Percentiles rank a stretch among this genome's conserved stretches.
Conservation (phyloP, 2,113 vertebrate genomes). For the Symphodus melops region DNA sequence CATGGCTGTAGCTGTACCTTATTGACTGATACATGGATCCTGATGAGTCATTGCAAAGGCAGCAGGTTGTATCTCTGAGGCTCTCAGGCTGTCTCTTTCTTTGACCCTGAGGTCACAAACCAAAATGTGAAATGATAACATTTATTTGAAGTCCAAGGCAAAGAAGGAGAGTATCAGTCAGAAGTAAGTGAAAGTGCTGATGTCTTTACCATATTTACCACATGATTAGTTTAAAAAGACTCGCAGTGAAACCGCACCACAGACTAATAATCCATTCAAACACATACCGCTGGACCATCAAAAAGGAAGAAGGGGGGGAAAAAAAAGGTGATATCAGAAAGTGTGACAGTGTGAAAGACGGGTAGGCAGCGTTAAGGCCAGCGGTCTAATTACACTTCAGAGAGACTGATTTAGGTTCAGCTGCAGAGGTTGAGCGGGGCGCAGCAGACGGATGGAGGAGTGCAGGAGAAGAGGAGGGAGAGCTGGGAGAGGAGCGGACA, state of each 20-base stretch:
- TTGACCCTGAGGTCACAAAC: too few species aligned
- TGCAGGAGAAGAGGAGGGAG: conserved; percentile 22
- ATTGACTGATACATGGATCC: too few species aligned
- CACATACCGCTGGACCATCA: conserved; percentile 17
- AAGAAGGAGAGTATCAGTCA: too few species aligned
- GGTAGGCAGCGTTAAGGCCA: conserved; percentile 65
- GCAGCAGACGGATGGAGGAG: conserved; percentile 47
- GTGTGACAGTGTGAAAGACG: conserved; percentile 59
- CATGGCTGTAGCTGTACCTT: too few species aligned
- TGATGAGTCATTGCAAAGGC: too few species aligned
- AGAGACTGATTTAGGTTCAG: conserved; percentile 67
- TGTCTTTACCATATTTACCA: too few species aligned
- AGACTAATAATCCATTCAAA: not conserved
- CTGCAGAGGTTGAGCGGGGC: conserved; percentile 47
- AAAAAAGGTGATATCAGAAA: conserved; percentile 42
- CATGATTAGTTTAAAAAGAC: not conserved
- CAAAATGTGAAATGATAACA: too few species aligned
- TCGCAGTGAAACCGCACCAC: not conserved
- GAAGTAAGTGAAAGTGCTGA: too few species aligned
- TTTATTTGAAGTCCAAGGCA: too few species aligned
- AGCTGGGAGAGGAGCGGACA: conserved; percentile 25
- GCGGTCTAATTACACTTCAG: conserved; percentile 76
- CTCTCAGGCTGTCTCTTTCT: too few species aligned
- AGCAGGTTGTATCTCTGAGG: too few species aligned
- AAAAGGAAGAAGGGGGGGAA: conserved; percentile 57